Conservation (phyloP, 1,140 invertebrate genomes). For the Melanaphis sacchari region DNA sequence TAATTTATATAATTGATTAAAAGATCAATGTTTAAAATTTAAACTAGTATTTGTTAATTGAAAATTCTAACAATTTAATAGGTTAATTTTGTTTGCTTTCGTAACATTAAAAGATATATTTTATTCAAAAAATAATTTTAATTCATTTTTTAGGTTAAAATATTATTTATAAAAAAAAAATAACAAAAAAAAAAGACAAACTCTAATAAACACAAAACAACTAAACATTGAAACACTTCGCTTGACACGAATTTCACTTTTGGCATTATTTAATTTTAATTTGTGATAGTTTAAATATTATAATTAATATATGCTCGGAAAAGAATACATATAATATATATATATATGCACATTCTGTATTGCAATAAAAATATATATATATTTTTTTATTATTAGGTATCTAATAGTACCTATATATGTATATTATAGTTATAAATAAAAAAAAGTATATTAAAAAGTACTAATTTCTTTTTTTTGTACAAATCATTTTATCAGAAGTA, state of each 20-base stretch:
- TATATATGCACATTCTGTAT: background rate
- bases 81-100: background rate
- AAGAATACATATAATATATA: no score
- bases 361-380: background rate
- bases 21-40: background rate
- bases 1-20: background rate
- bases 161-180: conserved; percentile 11
- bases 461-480: no score
- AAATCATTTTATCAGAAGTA: no score
- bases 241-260: conserved; percentile 35
- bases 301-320: background rate
- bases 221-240: conserved; percentile 16
- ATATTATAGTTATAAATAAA: no score
- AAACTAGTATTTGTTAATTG: background rate
- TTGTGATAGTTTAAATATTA: background rate
- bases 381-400: background rate
- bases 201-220: background rate
- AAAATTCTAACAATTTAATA: background rate
- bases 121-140: background rate
- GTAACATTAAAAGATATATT: background rate
- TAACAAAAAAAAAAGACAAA: background rate
- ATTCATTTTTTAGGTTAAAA: background rate
- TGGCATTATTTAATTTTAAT: conserved; percentile 27
- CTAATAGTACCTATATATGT: background rate
- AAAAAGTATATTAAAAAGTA: no score